These are phyloP conservation scores for Dioctria linearis DNA, from an alignment of 2,888 invertebrate genomes.

Conservation along the genomic window DNA sequence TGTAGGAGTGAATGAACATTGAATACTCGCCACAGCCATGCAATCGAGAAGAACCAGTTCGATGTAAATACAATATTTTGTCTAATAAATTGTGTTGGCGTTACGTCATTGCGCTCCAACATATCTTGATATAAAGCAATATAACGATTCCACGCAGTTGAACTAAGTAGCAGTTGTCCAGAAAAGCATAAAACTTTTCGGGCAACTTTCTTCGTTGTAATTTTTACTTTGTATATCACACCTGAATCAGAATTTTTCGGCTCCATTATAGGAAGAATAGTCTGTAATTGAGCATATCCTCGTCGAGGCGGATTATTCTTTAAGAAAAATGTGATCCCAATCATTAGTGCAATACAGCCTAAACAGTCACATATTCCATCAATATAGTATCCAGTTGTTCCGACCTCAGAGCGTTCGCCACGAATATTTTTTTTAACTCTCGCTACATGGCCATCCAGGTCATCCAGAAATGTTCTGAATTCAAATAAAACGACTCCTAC, in stretches of 20 bases:
- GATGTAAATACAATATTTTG: constrained; percentile 79
- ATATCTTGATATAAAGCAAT: constrained; percentile 85
- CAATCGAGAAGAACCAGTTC: constrained; percentile 81
- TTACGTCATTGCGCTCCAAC: constrained; percentile 77
- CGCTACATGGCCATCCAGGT: constrained; percentile 89
- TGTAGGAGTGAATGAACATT: constrained; percentile 86
- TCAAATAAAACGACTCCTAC: constrained; percentile 85
- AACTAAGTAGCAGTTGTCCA: constrained; percentile 82
- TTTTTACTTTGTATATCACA: constrained; percentile 79
- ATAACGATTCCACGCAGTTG: constrained; percentile 87
- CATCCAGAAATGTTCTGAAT: constrained; percentile 86
- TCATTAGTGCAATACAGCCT: constrained; percentile 81
- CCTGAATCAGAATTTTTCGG: constrained; percentile 72
- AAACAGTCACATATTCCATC: constrained; percentile 87
- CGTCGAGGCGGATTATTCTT: constrained; percentile 82
- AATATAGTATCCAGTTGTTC: constrained; percentile 84
- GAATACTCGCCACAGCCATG: constrained; percentile 83
- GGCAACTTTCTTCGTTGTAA: constrained; percentile 77
- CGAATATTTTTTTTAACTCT: constrained; percentile 82
- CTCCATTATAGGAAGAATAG: constrained; percentile 73
- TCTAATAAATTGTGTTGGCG: constrained; percentile 73
- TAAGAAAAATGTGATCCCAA: constrained; percentile 80
- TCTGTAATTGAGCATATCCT: constrained; percentile 80
- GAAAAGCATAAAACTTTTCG: constrained; percentile 78
- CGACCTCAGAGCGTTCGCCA: constrained; percentile 86